A percentile compares a stretch with the other conserved stretches of the same genome.
Evolutionary conservation across 2,113 vertebrate species (phyloP).

Genomic region (Chamaetylas fuelleborni): DNA sequence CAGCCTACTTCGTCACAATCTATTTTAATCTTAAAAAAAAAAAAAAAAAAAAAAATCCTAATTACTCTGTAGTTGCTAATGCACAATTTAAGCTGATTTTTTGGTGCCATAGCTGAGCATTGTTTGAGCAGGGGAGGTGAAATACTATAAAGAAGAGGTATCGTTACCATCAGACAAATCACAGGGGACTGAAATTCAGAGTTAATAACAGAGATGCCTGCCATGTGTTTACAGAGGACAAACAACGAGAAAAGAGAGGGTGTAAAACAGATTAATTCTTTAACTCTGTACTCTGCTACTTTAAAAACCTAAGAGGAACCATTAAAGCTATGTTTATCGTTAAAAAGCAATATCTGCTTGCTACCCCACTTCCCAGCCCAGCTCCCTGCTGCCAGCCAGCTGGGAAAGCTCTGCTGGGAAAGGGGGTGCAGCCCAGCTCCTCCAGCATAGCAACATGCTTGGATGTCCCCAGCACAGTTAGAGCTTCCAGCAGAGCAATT

Average conservation of each 20-base stretch:
- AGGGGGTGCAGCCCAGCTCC: not conserved
- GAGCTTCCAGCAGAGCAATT: not conserved
- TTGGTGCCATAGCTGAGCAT: not conserved
- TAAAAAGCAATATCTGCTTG: not conserved
- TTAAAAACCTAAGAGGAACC: not conserved
- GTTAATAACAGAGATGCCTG: not conserved
- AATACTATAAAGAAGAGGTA: not conserved
- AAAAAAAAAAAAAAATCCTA: not conserved
- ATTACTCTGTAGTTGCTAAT: not conserved
- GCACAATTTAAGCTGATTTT: not conserved
- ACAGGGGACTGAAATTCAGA: not conserved
- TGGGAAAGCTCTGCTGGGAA: not conserved
- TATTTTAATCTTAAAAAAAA: not conserved
- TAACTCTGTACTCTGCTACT: not conserved
- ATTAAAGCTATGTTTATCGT: not conserved
- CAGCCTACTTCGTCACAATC: not conserved
- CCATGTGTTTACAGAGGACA: slow-evolving; percentile 18
- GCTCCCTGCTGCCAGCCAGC: not conserved
- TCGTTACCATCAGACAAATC: not conserved
- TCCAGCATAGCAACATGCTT: not conserved
- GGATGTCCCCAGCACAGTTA: not conserved
- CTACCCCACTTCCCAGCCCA: not conserved
- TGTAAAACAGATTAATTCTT: not conserved
- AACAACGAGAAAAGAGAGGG: not conserved
- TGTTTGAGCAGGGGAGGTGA: not conserved